Evolutionary conservation across 2,113 vertebrate genomes (phyloP).

Genomic region (Pogonocichla stellata): DNA sequence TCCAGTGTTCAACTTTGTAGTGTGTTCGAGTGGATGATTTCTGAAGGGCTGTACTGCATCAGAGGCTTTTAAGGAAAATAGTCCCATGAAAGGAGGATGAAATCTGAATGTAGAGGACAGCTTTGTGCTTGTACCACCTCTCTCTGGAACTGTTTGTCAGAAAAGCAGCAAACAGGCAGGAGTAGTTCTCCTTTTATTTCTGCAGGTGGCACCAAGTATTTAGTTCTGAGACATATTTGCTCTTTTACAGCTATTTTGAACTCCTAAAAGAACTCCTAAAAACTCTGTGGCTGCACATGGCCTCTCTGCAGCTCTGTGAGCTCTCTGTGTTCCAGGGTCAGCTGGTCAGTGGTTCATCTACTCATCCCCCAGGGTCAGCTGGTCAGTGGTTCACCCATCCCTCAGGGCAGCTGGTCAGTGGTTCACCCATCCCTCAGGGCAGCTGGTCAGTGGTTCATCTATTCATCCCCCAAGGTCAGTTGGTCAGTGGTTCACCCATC

Average conservation of each 20-base stretch:
- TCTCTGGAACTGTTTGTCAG: not conserved
- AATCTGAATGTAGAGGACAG: not conserved
- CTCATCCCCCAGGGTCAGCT: not conserved
- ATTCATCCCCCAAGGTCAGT: not conserved
- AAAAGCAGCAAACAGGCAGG: not conserved
- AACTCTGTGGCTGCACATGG: not conserved
- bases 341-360: not conserved
- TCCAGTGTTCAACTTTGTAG: not conserved
- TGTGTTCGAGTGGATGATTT: not conserved
- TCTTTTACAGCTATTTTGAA: not conserved
- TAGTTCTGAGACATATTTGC: not conserved
- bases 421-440: too few species aligned
- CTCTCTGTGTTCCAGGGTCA: not conserved
- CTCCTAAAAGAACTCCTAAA: not conserved
- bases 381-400: too few species aligned
- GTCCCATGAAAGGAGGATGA: not conserved
- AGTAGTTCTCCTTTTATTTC: not conserved
- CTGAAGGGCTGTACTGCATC: not conserved
- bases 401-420: too few species aligned
- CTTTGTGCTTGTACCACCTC: not conserved
- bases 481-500: not conserved
- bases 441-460: too few species aligned
- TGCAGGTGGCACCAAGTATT: constrained; percentile 46
- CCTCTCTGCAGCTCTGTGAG: not conserved
- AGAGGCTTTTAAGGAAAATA: not conserved